Base-by-base conservation (phyloP, 2,797 vertebrate genomes). In the Thalassophryne amazonica region DNA sequence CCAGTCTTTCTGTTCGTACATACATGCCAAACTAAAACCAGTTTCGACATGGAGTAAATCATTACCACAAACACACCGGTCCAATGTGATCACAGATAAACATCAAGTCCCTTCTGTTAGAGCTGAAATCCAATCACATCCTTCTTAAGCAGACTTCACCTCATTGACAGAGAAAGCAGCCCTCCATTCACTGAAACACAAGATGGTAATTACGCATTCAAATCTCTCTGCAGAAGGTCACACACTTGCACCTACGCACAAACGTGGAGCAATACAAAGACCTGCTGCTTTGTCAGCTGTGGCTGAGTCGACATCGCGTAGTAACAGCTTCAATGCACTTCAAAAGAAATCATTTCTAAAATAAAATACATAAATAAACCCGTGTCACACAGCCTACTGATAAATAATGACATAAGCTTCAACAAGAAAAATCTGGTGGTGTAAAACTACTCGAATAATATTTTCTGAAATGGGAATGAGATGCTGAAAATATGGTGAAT, bases 61-160 rank as follows among this genome's bases (percentile, higher is more conserved):
- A 55, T 60, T 37, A 56, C 47, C 15, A 17, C 48, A 46, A 61
- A 59, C 58, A 51, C 3, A 60, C 7, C 54, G 19, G 20, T 48
- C 45, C 14, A 14, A 54, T 41, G 25, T 48, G 71, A 80, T 68
- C 50, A 33, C 13, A 14, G 19, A 21, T 48, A 39, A 65, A 35
- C 40, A 55, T 67, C 32, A 70, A 60, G 76, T 69, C 54, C 22
- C 18, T 18, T 39, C 55, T 41, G 36, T 45, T 55, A n/a, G 11
- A 51, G 33, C 15, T 35, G n/a, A 31, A 63, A 60, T 42, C 52
- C 40, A 73, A 50, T 69, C 41, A 52, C 49, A 49, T 32, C 49
- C 20, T 18, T 25, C 32, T 39, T 65, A 19, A 33, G 32, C 43
- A 47, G 47, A 23, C 53, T 58, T 20, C 48, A 16, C 33, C 27